Evolutionary conservation across 2,888 invertebrate genomes (phyloP).

Genomic region (Capitulum mitella): DNA sequence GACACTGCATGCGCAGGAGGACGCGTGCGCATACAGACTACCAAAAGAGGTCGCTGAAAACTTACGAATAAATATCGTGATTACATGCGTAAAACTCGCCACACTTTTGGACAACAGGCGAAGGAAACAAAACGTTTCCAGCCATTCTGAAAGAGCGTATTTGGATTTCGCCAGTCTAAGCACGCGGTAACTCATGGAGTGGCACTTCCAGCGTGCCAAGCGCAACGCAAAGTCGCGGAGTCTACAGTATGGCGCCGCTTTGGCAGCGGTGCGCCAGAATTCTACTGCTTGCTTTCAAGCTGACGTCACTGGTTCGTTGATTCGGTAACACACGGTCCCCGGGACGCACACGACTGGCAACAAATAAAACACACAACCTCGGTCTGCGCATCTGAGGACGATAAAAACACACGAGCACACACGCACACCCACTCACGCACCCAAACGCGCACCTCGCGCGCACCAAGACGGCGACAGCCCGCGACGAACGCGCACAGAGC

Average conservation of each 20-base stretch:
- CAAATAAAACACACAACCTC: background rate
- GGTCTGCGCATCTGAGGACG: background rate
- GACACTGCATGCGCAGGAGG: background rate
- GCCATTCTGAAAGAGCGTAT: background rate
- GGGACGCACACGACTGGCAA: too few relatives aligned
- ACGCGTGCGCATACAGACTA: background rate
- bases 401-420: background rate
- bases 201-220: background rate
- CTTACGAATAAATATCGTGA: conserved; percentile 5
- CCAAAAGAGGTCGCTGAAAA: background rate
- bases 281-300: too few relatives aligned
- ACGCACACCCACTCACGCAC: background rate
- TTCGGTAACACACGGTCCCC: background rate
- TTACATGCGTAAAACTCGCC: background rate
- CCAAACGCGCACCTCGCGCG: background rate
- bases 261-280: too few relatives aligned
- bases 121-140: background rate
- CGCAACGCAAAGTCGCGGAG: background rate
- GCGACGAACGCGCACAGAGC: background rate
- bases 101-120: too few relatives aligned
- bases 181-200: too few relatives aligned
- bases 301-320: too few relatives aligned
- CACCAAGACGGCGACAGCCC: background rate
- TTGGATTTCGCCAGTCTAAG: background rate
- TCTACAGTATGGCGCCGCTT: too few relatives aligned